Base-by-base conservation (phyloP, 2,797 vertebrate species). In the Siniperca scherzeri region DNA sequence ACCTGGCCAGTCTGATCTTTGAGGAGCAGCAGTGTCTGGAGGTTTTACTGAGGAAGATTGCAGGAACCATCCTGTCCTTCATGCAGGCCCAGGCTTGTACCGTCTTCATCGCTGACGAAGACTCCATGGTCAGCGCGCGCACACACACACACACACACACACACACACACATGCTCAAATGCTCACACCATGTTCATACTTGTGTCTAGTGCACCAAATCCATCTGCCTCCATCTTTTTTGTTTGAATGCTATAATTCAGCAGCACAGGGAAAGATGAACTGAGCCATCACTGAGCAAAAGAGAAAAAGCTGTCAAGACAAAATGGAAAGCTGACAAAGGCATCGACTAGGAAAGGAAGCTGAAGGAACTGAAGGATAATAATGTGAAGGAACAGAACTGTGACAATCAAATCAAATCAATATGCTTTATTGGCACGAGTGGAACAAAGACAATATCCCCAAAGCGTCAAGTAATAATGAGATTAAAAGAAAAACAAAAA, bases 1-100 rank as follows among this genome's bases (percentile, higher is more conserved):
- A 99, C 89, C 95, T 99, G 91, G 98, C 98, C 81, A 99, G 97
- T 89, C 94, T 99, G 83, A 99, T 99, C 91, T 98, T 99, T 79
- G 98, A 99, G 92, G 98, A 99, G 91, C 98, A 99, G 71, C 98
- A 98, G 84, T 97, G 97, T 55, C 84, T 99, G 91, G 98, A 99
- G 91, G 97, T 98, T 25, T 95, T 99, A 60, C 93, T 99, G 91
- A 97, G 97, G 94, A 99, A 98, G 93, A 98, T 99, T 21, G 97
- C 97, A 13, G 98, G 97, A 75, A 99, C 97, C 22, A 99, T 99
- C 89, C 94, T 99, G 88, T 98, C 98, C 56, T 99, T 99, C 91
- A 99, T 99, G 98, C 98, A 98, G 90, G 97, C 98, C 70, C 97
- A 98, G 93, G 97, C 95, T 59, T 99, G 98, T 78, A 98, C 98